Percentiles rank a stretch among this genome's conserved stretches.
phyloP scores from a whole-genome alignment of 2,113 vertebrate species.

The Zingel zingel region DNA sequence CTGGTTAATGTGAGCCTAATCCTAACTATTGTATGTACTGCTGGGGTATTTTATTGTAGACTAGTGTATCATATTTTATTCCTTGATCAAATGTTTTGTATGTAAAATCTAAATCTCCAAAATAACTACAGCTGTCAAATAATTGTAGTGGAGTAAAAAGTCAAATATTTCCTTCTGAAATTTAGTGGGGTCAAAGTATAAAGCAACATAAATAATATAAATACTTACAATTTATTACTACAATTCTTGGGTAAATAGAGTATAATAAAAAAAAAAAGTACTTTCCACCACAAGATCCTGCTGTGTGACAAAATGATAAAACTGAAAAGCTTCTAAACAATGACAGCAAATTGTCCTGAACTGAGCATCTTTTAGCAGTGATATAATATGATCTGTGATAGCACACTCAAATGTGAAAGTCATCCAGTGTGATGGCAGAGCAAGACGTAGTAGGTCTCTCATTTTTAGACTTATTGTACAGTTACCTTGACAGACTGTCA shows the following conservation, averaged over 20 bases:
- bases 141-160: neutral
- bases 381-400: constrained; percentile 4
- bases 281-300: neutral
- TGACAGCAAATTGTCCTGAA: neutral
- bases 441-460: neutral
- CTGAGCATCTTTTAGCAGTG: neutral
- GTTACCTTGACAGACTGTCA: neutral
- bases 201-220: neutral
- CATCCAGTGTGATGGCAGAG: neutral
- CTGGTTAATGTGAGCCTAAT: neutral
- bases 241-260: neutral
- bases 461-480: neutral
- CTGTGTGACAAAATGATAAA: neutral
- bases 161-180: neutral
- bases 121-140: constrained; percentile 2
- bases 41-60: neutral
- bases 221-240: no score
- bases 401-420: neutral
- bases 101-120: neutral
- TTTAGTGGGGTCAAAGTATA: neutral
- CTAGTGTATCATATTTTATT: neutral
- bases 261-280: neutral
- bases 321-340: neutral
- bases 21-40: no score
- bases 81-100: neutral